phyloP scores from a whole-genome alignment of 2,113 vertebrate species.

The Hydrolagus affinis region DNA sequence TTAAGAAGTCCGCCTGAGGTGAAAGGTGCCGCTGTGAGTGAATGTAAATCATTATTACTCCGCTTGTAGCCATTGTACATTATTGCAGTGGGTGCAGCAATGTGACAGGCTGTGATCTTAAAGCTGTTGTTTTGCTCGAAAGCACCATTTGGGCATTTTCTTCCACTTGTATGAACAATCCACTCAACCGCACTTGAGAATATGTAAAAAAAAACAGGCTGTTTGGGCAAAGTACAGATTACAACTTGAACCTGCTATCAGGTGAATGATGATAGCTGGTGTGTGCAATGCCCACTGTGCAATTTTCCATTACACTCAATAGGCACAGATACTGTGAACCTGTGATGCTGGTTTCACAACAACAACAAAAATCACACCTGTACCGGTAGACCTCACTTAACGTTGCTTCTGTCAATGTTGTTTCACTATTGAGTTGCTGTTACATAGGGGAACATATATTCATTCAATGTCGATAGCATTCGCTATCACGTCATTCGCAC shows the following conservation, averaged over 20 bases:
- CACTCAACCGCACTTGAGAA: not conserved
- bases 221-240: not conserved
- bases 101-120: not conserved
- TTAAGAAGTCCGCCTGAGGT: too few relatives aligned
- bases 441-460: too few relatives aligned
- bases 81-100: not conserved
- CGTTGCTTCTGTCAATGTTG: too few relatives aligned
- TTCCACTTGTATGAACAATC: constrained; percentile 14
- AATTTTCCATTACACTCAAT: constrained; percentile 21
- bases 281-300: not conserved
- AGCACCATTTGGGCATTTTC: constrained; percentile 2
- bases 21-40: too few relatives aligned
- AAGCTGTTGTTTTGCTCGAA: not conserved
- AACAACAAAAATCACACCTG: too few relatives aligned
- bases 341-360: not conserved
- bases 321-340: not conserved
- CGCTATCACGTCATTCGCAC: too few relatives aligned
- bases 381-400: too few relatives aligned
- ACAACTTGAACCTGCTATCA: constrained; percentile 17
- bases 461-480: too few relatives aligned
- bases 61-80: not conserved
- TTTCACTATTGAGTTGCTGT: too few relatives aligned
- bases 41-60: not conserved
- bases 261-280: constrained; percentile 24
- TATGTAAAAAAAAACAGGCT: constrained; percentile 21